A percentile compares a stretch with the other conserved stretches of the same genome.
Evolutionary conservation across 92 coral and sea anemone species (phyloP).

Genomic region (Epizoanthus rinbou): DNA sequence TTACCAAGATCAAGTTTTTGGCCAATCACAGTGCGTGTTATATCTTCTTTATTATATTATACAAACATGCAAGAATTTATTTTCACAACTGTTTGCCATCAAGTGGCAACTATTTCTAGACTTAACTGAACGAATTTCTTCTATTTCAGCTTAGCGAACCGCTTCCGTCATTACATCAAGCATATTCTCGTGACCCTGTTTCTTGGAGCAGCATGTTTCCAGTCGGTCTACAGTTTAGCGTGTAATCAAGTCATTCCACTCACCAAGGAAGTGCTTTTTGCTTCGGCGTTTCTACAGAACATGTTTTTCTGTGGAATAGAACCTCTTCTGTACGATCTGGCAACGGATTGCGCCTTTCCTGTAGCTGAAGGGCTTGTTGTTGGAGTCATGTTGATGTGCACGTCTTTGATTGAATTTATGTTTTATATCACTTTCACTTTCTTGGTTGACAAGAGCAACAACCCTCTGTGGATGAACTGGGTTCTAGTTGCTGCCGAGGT

Average conservation of each 20-base stretch:
- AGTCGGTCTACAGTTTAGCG: conserved; percentile 28
- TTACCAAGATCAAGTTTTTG: no score
- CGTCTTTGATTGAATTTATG: neutral
- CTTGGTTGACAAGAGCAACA: conserved; percentile 18
- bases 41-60: no score
- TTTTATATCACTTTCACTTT: conserved; percentile 7
- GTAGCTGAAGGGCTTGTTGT: conserved; percentile 14
- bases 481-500: conserved; percentile 17
- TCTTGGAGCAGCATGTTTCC: conserved; percentile 23
- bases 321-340: conserved; percentile 20
- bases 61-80: no score
- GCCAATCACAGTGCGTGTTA: no score
- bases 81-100: no score
- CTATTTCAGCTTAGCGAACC: conserved; percentile 16
- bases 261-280: conserved; percentile 6
- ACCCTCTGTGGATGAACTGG: conserved; percentile 36
- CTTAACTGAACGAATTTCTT: neutral
- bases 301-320: conserved; percentile 34
- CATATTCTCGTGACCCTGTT: neutral
- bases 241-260: conserved; percentile 25
- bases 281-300: conserved; percentile 16
- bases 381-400: conserved; percentile 5
- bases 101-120: no score
- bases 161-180: conserved; percentile 12
- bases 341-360: conserved; percentile 8